Evolutionary conservation across 2,797 vertebrate species (phyloP), one percentile per base, ranked within the genome.

Genomic region (Typhlichthys subterraneus): DNA sequence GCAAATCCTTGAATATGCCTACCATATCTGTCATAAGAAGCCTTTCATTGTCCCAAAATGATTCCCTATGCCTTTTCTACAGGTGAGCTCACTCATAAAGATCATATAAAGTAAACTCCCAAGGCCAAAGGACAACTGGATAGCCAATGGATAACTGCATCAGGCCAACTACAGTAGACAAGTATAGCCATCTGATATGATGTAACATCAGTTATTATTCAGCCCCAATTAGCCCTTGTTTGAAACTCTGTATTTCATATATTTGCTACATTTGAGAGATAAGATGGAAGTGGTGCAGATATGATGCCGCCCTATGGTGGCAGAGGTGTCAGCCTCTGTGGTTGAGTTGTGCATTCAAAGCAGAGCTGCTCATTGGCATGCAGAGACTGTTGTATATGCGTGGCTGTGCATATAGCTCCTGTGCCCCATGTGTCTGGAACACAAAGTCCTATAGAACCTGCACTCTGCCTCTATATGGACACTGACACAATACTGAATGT

Each of bases 301-400:
- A 29, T 48, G 57, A 57, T 61, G 70, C 67, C 47, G 77, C 73
- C 76, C 57, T 69, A 3, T 53, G 76, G 62, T 59, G 67, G 67
- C 60, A 29, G 60, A 69, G 62, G 69, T 63, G 60, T 57, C 2
- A 12, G 14, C 59, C n/a, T 69, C 64, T 77, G 57, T 72, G 75
- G 70, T 76, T 59, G 67, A 62, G 70, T 45, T n/a, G 63, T 52
- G 45, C 62, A 66, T 67, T 61, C 79, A 57, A 66, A 55, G 67
- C 67, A 12, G 46, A 59, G 73, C 59, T 61, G 59, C 80, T 91
- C 83, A 89, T 90, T 89, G 80, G 87, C 73, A 89, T 90, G 83
- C 85, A 83, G 79, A 49, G 69, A 79, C 75, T 12, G 81, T 45
- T 49, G 12, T 23, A 31, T 4, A 74, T 73, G 79, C 84, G 61